Conservation (phyloP, 2,797 vertebrate species). For the Danio choprae region DNA sequence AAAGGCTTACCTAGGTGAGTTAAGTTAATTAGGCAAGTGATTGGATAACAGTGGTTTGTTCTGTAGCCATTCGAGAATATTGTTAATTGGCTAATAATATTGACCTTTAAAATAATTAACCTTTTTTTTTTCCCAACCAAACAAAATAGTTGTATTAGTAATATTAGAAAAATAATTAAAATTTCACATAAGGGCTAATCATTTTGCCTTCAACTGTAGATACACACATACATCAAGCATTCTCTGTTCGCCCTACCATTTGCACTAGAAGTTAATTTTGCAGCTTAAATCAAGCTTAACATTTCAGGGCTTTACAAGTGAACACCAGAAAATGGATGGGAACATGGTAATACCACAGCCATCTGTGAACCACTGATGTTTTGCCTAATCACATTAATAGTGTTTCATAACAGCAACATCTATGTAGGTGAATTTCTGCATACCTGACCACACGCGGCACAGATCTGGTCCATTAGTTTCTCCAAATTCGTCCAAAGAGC, state of each 20-base stretch:
- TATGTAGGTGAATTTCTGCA: slow-evolving; percentile 32
- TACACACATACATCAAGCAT: not conserved
- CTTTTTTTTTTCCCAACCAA: too few species aligned
- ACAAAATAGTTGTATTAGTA: too few species aligned
- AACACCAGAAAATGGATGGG: not conserved
- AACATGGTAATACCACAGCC: not conserved
- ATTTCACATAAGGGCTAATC: too few species aligned
- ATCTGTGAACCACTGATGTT: slow-evolving; percentile 11
- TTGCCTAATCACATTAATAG: not conserved
- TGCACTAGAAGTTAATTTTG: not conserved
- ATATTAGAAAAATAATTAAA: too few species aligned
- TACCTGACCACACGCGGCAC: slow-evolving; percentile 86
- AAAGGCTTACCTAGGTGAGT: too few species aligned
- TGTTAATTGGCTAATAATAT: too few species aligned
- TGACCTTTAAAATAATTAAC: too few species aligned
- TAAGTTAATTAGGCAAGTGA: too few species aligned
- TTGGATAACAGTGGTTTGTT: too few species aligned
- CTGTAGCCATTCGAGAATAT: too few species aligned
- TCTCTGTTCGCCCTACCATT: not conserved
- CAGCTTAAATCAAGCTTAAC: slow-evolving; percentile 1
- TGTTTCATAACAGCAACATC: not conserved
- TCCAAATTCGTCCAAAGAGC: slow-evolving; percentile 98
- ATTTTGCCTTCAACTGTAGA: too few species aligned
- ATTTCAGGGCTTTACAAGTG: not conserved
- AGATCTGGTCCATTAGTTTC: slow-evolving; percentile 97